A percentile compares a stretch with the other conserved stretches of the same genome.
Conservation (phyloP, 2,797 vertebrate species). For the Sebastes flavidus region DNA sequence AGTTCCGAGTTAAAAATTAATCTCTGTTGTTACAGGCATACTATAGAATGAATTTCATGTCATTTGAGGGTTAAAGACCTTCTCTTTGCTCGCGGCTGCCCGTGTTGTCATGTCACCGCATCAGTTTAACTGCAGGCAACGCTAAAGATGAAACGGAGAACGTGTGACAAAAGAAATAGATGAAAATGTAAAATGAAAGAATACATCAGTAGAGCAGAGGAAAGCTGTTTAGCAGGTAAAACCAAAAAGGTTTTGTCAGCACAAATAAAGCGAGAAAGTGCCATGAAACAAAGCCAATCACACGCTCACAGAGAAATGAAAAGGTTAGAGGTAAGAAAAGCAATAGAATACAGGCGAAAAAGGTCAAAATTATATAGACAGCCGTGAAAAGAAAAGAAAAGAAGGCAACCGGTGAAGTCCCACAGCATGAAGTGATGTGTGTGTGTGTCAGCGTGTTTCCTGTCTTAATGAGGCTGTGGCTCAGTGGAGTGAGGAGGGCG, state of each 20-base stretch:
- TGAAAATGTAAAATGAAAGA: constrained; percentile 9
- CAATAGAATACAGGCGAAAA: constrained; percentile 31
- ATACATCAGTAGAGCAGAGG: constrained; percentile 2
- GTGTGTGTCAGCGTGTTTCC: constrained; percentile 49
- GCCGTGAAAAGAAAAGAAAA: constrained; percentile 7
- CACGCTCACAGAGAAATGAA: constrained; percentile 31
- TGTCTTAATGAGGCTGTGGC: constrained; percentile 49
- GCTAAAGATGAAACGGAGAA: constrained; percentile 10
- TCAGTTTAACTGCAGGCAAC: not conserved
- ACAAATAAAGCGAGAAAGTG: constrained; percentile 30
- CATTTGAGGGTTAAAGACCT: not conserved
- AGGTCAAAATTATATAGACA: constrained; percentile 47
- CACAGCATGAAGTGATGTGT: not conserved
- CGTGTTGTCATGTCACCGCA: not conserved
- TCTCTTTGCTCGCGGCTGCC: not conserved
- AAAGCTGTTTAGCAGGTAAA: constrained; percentile 35
- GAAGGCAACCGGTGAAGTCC: not conserved
- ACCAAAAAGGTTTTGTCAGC: constrained; percentile 44
- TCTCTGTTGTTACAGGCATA: not conserved
- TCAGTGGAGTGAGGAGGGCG: constrained; percentile 24
- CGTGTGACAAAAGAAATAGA: not conserved
- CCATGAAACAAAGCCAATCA: constrained; percentile 30
- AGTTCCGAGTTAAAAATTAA: not conserved
- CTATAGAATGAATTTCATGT: not conserved
- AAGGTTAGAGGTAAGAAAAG: constrained; percentile 60